Percentiles rank a stretch among this genome's conserved stretches.
Evolutionary conservation across 2,888 invertebrate genomes (phyloP).

Genomic region (Pomacea canaliculata): DNA sequence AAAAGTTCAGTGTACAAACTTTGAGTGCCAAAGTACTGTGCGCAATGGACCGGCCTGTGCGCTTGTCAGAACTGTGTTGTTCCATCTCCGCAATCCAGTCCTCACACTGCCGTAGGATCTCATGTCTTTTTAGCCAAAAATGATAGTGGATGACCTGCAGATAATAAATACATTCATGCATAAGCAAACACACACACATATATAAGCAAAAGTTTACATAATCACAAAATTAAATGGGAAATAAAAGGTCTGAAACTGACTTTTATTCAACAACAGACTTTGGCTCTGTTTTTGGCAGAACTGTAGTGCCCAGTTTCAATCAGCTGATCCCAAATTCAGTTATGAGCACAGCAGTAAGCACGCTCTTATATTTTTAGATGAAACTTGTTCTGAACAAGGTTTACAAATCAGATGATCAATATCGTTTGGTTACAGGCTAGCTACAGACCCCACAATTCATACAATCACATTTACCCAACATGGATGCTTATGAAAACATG

Average conservation of each 20-base stretch:
- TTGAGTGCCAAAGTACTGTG: constrained; percentile 81
- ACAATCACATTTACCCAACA: too few relatives aligned
- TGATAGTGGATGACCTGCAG: constrained; percentile 88
- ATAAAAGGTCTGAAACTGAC: background rate
- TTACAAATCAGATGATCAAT: too few relatives aligned
- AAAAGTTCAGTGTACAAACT: constrained; percentile 40
- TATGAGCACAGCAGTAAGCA: too few relatives aligned
- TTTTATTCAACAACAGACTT: too few relatives aligned
- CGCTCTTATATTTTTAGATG: too few relatives aligned
- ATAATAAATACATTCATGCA: background rate
- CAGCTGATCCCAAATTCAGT: too few relatives aligned
- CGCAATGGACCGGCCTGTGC: constrained; percentile 82
- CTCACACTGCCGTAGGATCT: constrained; percentile 89
- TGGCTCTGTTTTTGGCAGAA: too few relatives aligned
- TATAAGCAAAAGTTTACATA: background rate
- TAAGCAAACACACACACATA: background rate
- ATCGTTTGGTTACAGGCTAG: too few relatives aligned
- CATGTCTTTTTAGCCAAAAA: constrained; percentile 93
- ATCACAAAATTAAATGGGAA: background rate
- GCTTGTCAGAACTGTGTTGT: constrained; percentile 80
- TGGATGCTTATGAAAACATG: too few relatives aligned
- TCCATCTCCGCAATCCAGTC: constrained; percentile 92
- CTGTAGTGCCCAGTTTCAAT: too few relatives aligned
- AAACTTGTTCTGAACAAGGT: too few relatives aligned
- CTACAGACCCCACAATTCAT: too few relatives aligned